Percentiles rank a stretch among this genome's conserved stretches.
Evolutionary conservation across 2,113 vertebrate species (phyloP).

Genomic region (Amblyopsis rosae): DNA sequence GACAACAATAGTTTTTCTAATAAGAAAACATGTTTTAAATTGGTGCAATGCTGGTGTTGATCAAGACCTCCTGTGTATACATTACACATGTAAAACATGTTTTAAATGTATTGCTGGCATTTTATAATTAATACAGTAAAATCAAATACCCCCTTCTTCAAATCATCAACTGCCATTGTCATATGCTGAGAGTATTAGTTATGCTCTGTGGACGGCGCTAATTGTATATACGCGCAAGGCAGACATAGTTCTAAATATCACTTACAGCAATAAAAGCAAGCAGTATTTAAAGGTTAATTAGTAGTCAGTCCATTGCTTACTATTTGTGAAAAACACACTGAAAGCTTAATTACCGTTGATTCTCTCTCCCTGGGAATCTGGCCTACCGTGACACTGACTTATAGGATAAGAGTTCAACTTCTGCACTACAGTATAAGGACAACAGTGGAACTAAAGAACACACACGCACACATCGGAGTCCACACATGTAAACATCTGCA

Average conservation of each 20-base stretch:
- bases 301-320: constrained; percentile 67
- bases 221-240: constrained; percentile 48
- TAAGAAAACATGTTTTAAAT: constrained; percentile 3
- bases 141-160: not conserved
- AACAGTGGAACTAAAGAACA: constrained; percentile 25
- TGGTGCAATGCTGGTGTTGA: constrained; percentile 2
- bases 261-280: constrained; percentile 64
- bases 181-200: constrained; percentile 50
- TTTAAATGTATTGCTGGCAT: constrained; percentile 41
- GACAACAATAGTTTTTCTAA: constrained; percentile 6
- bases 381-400: constrained; percentile 57
- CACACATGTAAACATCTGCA: not conserved
- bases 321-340: constrained; percentile 75
- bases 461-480: not conserved
- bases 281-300: constrained; percentile 76
- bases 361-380: constrained; percentile 55
- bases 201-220: constrained; percentile 54
- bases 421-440: constrained; percentile 21
- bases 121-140: constrained; percentile 27
- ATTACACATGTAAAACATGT: not conserved
- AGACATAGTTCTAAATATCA: constrained; percentile 68
- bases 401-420: constrained; percentile 8
- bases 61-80: not conserved
- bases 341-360: constrained; percentile 77
- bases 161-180: constrained; percentile 39